These are phyloP conservation scores for Drosophila picticornis DNA, from an alignment of 2,888 invertebrate genomes.

Conservation along the genomic window DNA sequence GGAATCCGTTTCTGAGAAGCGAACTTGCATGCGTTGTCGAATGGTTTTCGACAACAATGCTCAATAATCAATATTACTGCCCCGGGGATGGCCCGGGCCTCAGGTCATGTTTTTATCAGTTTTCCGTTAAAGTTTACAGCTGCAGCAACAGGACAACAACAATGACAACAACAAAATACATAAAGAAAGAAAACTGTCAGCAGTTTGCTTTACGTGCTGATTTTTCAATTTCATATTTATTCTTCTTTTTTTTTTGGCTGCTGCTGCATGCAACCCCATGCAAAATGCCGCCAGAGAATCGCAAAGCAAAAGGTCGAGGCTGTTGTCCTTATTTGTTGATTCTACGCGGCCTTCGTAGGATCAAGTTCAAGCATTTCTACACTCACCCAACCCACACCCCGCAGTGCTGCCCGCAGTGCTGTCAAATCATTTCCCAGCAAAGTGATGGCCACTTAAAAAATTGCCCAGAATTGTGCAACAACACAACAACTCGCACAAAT, in stretches of 20 bases:
- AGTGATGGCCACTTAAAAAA: constrained; percentile 61
- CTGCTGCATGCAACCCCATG: constrained; percentile 16
- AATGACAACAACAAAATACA: neutral
- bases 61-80: constrained; percentile 53
- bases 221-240: constrained; percentile 6
- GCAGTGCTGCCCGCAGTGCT: neutral
- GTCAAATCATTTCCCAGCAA: constrained; percentile 4
- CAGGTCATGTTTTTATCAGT: neutral
- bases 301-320: constrained; percentile 48
- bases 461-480: constrained; percentile 47
- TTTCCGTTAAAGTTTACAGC: constrained; percentile 2
- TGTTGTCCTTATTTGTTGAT: constrained; percentile 53
- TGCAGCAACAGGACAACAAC: constrained; percentile 20
- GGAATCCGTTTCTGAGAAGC: constrained; percentile 26
- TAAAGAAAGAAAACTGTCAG: constrained; percentile 21
- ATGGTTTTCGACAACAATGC: constrained; percentile 11
- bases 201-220: constrained; percentile 56
- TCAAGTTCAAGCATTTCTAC: constrained; percentile 72
- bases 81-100: neutral
- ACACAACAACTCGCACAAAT: neutral
- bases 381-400: neutral
- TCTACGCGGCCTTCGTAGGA: constrained; percentile 59
- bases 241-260: neutral
- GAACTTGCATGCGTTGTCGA: constrained; percentile 33
- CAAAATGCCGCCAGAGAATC: constrained; percentile 22